These are phyloP conservation scores for Eonycteris spelaea DNA, from an alignment of 2,113 vertebrate genomes.

Conservation along the genomic window DNA sequence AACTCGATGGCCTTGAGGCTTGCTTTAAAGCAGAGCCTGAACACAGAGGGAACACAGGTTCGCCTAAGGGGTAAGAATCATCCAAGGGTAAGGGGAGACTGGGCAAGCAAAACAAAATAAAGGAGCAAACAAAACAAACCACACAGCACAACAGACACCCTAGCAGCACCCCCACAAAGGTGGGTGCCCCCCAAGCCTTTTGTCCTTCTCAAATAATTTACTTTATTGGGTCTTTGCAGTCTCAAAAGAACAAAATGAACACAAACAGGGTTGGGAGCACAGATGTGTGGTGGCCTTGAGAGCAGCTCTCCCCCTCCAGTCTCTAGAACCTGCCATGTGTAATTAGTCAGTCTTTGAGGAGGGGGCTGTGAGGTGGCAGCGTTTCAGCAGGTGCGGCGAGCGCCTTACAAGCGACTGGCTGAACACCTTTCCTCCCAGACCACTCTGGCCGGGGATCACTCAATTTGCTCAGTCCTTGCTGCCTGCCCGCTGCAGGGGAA, in stretches of 20 bases:
- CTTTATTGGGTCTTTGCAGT: slow-evolving; percentile 83
- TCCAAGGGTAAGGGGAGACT: slow-evolving; percentile 60
- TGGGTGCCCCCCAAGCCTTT: slow-evolving; percentile 57
- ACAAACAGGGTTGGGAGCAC: slow-evolving; percentile 76
- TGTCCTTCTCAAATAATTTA: slow-evolving; percentile 55
- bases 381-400: slow-evolving; percentile 75
- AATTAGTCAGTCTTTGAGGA: slow-evolving; percentile 75
- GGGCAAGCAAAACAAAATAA: slow-evolving; percentile 77
- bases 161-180: slow-evolving; percentile 46
- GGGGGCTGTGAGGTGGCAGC: slow-evolving; percentile 62
- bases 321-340: slow-evolving; percentile 75
- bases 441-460: slow-evolving; percentile 77
- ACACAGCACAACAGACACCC: slow-evolving; percentile 83
- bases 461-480: slow-evolving; percentile 83
- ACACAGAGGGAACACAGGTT: slow-evolving; percentile 67
- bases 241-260: slow-evolving; percentile 80
- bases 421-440: slow-evolving; percentile 76
- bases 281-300: slow-evolving; percentile 76
- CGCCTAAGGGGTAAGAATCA: slow-evolving; percentile 35
- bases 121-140: slow-evolving; percentile 66
- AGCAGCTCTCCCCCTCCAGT: slow-evolving; percentile 71
- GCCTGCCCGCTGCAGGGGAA: slow-evolving; percentile 78
- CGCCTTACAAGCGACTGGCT: slow-evolving; percentile 69
- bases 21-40: slow-evolving; percentile 79
- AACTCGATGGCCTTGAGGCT: slow-evolving; percentile 70